Evolutionary conservation across 2,797 vertebrate genomes (phyloP).

Genomic region (Centropyge bicolor): DNA sequence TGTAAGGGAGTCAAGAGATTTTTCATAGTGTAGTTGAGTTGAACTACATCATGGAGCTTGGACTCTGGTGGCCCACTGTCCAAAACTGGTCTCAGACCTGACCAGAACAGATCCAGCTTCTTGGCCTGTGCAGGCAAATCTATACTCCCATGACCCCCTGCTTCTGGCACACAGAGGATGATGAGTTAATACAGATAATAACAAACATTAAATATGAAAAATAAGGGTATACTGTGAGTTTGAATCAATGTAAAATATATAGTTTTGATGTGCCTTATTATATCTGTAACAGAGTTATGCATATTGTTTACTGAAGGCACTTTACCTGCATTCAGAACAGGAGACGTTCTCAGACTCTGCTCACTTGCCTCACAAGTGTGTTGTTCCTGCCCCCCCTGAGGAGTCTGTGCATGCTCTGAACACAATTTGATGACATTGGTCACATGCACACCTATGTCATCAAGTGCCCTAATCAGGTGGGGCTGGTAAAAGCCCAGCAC

Average conservation of each 20-base stretch:
- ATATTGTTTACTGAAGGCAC: not conserved
- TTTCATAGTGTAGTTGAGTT: slow-evolving; percentile 82
- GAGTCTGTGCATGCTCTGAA: slow-evolving; percentile 22
- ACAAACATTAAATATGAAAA: not conserved
- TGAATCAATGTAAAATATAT: not conserved
- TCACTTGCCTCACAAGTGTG: slow-evolving; percentile 9
- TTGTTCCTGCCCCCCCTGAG: slow-evolving; percentile 2
- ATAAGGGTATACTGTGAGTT: not conserved
- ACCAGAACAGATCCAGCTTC: slow-evolving; percentile 90
- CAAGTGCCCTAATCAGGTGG: slow-evolving; percentile 86
- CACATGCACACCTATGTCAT: slow-evolving; percentile 87
- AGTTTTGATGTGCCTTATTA: not conserved
- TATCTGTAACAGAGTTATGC: not conserved
- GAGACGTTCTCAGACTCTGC: slow-evolving; percentile 11
- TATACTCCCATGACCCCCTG: not conserved
- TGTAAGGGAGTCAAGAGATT: slow-evolving; percentile 69
- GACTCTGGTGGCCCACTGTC: slow-evolving; percentile 85
- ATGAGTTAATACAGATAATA: not conserved
- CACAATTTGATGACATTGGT: slow-evolving; percentile 88
- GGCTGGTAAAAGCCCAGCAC: slow-evolving; percentile 90
- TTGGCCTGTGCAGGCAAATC: slow-evolving; percentile 23
- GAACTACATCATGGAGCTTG: slow-evolving; percentile 87
- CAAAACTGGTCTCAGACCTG: slow-evolving; percentile 87
- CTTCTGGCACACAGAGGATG: slow-evolving; percentile 12
- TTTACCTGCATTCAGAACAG: slow-evolving; percentile 49